These are phyloP conservation scores for Pseudomyrmex pallidus DNA, from an alignment of 1,140 invertebrate genomes.

Conservation along the genomic window DNA sequence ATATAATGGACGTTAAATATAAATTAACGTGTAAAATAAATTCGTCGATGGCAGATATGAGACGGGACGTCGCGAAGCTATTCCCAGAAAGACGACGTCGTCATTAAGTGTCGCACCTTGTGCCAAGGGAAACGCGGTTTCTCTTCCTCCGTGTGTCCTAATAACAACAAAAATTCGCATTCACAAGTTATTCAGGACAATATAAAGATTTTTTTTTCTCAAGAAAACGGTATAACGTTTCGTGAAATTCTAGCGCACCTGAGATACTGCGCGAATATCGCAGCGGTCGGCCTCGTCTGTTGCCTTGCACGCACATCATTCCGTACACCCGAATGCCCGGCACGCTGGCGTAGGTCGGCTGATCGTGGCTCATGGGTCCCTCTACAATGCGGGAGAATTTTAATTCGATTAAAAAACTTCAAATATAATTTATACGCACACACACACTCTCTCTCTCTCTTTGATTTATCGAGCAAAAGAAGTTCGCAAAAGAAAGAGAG, in stretches of 20 bases:
- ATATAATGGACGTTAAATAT: constrained; percentile 32
- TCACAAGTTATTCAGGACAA: neutral
- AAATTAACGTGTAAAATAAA: constrained; percentile 58
- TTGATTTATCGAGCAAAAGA: too few relatives aligned
- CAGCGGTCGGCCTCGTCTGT: constrained; percentile 83
- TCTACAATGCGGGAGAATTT: constrained; percentile 85
- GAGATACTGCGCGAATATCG: constrained; percentile 84
- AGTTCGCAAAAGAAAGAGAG: too few relatives aligned
- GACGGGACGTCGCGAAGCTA: constrained; percentile 67
- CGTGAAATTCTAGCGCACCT: constrained; percentile 68
- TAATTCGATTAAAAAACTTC: neutral
- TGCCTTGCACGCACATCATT: constrained; percentile 94
- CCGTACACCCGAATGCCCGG: constrained; percentile 96
- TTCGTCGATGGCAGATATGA: constrained; percentile 33
- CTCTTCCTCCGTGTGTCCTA: constrained; percentile 71
- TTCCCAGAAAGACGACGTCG: constrained; percentile 87
- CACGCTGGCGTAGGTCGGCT: constrained; percentile 96
- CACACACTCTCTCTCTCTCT: too few relatives aligned
- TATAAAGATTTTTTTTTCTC: too few relatives aligned
- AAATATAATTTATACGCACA: too few relatives aligned
- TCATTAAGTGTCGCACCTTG: constrained; percentile 88
- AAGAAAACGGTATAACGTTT: neutral
- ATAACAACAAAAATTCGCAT: neutral
- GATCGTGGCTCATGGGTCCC: constrained; percentile 96
- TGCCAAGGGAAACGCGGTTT: constrained; percentile 90